phyloP scores from a whole-genome alignment of 2,113 vertebrate genomes.

The Heloderma charlesbogerti region DNA sequence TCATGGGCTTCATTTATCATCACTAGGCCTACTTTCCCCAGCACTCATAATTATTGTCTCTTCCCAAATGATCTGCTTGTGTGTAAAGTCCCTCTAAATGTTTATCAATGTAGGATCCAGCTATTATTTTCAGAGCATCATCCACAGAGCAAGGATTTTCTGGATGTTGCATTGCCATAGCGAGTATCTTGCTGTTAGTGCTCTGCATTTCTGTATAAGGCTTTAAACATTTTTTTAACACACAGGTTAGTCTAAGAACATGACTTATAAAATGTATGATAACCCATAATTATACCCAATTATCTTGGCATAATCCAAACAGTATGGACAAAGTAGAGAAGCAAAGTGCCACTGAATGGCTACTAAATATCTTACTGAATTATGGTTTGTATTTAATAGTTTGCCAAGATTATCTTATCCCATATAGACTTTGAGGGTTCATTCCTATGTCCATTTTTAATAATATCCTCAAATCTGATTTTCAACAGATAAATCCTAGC shows the following conservation, averaged over 20 bases:
- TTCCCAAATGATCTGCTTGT: neutral
- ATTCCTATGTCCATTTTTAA: constrained; percentile 23
- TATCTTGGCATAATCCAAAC: neutral
- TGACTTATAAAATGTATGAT: neutral
- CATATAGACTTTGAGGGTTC: constrained; percentile 13
- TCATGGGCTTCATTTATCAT: neutral
- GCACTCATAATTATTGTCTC: neutral
- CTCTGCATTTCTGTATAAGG: neutral
- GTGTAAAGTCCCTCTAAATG: neutral
- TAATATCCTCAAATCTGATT: constrained; percentile 27
- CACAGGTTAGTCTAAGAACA: neutral
- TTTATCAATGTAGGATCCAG: neutral
- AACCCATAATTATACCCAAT: neutral
- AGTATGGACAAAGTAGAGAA: neutral
- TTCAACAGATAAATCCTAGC: constrained; percentile 83
- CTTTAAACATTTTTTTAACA: neutral
- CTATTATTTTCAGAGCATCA: neutral
- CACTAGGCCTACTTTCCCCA: neutral
- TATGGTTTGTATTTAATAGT: neutral
- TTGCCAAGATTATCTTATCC: constrained; percentile 1
- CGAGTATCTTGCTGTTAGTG: neutral
- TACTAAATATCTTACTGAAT: neutral
- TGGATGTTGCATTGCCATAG: neutral
- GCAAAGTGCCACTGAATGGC: neutral
- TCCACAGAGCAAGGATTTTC: neutral